A percentile compares a stretch with the other conserved stretches of the same genome.
These are phyloP conservation scores for Cheilinus undulatus DNA, from an alignment of 2,113 vertebrate genomes.

Conservation along the genomic window DNA sequence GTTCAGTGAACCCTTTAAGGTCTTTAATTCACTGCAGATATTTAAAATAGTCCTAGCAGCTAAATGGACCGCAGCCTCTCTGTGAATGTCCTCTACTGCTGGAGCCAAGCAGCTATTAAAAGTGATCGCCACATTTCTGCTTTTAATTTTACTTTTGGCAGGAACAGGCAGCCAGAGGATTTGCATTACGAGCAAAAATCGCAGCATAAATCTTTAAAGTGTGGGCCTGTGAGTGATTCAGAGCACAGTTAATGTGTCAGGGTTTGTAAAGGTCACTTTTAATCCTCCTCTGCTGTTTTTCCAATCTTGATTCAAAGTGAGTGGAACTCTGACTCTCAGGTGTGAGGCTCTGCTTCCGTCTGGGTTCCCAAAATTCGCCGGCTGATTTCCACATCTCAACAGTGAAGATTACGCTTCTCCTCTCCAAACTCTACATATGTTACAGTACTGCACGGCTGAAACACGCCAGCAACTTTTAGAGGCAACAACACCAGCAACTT, in stretches of 20 bases:
- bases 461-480: neutral
- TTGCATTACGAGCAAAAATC: neutral
- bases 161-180: neutral
- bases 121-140: too few species aligned
- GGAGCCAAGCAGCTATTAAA: too few species aligned
- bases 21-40: too few species aligned
- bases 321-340: neutral
- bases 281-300: neutral
- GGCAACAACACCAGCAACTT: slow-evolving; percentile 19
- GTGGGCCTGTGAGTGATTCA: too few species aligned
- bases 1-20: too few species aligned
- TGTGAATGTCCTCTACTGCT: too few species aligned
- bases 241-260: neutral
- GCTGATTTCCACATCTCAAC: neutral
- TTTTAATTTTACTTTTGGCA: neutral
- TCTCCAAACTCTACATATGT: neutral
- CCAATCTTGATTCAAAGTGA: neutral
- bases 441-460: slow-evolving; percentile 1
- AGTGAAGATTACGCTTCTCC: neutral
- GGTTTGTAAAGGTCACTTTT: neutral
- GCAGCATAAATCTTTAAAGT: neutral
- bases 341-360: slow-evolving; percentile 22
- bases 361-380: neutral
- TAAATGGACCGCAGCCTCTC: too few species aligned
- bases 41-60: too few species aligned